phyloP scores from a whole-genome alignment of 1,140 invertebrate genomes.

The Sycophaga agraensis region DNA sequence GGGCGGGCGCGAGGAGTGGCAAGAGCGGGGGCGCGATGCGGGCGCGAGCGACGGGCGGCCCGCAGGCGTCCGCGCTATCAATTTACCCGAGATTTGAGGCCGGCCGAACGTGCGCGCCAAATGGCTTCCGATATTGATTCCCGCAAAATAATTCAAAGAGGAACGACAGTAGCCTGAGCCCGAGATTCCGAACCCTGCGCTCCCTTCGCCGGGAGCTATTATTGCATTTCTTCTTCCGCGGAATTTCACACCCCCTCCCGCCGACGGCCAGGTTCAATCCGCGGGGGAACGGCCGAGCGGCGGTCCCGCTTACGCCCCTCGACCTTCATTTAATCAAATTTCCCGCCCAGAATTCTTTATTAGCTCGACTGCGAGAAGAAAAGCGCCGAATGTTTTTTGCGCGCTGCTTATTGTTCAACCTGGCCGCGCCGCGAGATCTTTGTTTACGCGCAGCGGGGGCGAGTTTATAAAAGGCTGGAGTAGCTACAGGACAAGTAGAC shows the following conservation, averaged over 20 bases:
- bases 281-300: not conserved
- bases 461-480: too few relatives aligned
- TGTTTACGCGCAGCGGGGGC: too few relatives aligned
- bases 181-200: not conserved
- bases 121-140: conserved; percentile 37
- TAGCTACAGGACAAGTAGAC: too few relatives aligned
- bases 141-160: conserved; percentile 35
- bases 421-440: not conserved
- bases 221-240: conserved; percentile 34
- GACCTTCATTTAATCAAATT: conserved; percentile 15
- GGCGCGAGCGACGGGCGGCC: not conserved
- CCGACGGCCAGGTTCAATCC: conserved; percentile 5
- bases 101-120: conserved; percentile 1
- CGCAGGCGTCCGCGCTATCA: conserved; percentile 32
- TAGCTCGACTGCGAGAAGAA: not conserved
- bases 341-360: not conserved
- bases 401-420: not conserved
- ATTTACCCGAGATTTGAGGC: conserved; percentile 31
- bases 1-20: not conserved
- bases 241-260: conserved; percentile 4
- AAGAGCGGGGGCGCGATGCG: not conserved
- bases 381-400: not conserved
- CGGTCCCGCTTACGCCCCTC: too few relatives aligned
- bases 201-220: conserved; percentile 27
- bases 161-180: conserved; percentile 24